Base-by-base conservation (phyloP, 2,888 invertebrate species). In the Meliscaeva auricollis region DNA sequence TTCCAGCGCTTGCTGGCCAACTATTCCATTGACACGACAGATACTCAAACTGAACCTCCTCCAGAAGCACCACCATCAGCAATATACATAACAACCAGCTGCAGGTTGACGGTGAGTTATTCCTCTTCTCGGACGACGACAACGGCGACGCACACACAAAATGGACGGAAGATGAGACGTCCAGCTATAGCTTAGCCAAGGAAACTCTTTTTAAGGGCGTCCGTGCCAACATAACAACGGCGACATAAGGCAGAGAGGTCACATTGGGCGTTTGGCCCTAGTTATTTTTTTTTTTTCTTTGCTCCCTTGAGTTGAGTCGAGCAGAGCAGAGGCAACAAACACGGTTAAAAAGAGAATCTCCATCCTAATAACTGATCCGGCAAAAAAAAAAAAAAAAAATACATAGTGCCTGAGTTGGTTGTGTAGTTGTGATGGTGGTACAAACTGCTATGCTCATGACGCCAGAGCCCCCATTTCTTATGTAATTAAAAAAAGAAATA, bases 81-180 rank as follows among this genome's bases (percentile, higher is more conserved):
- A 32, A 22, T 17, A 75, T 38, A 72, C 56, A 83, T 74, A 83
- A 73, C 50, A 64, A 58, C 66, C 69, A 75, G 46, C 78, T 35
- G 80, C 75, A 75, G 74, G 78, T 79, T 75, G 83, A 38, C 58
- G 78, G 83, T 83, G 79, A 83, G 50, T 84, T 84, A 84, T 79
- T 66, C 70, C 79, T 79, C 66, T 79, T 75, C 66, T 66, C 50
- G 17, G 20, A 48, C 52, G 15, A 68, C 46, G 38, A 56, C 5
- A 7, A 78, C 74, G 62, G 38, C 60, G 46, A 80, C 75, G 70
- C 52, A 80, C 68, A 58, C 56, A 73, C 46, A 68, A 68, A 66
- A 72, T 46, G 35, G 9, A 35, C 38, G 52, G 20, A 48, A 66
- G 46, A 66, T 46, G 54, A 46, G 41, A 58, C 32, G 46, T 35